A percentile compares a stretch with the other conserved stretches of the same genome.
phyloP scores from a whole-genome alignment of 2,797 vertebrate genomes.

The Semotilus atromaculatus region DNA sequence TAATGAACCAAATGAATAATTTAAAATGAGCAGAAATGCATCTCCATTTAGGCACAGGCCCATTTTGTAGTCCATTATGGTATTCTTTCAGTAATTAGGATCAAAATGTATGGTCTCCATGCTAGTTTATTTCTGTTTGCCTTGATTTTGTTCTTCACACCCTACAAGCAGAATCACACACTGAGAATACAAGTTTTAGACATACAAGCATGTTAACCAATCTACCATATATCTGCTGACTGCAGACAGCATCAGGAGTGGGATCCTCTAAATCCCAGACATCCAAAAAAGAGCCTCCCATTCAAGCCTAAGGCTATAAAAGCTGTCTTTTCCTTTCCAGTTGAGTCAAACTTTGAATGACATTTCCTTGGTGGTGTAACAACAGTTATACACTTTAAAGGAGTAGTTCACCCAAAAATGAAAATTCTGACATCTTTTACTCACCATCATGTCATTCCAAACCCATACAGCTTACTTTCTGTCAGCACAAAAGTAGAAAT shows the following conservation, averaged over 20 bases:
- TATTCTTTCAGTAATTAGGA: slow-evolving; percentile 29
- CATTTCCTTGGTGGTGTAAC: slow-evolving; percentile 7
- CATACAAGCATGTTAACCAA: not conserved
- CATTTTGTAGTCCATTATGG: slow-evolving; percentile 2
- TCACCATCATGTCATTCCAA: not conserved
- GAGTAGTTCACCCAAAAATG: not conserved
- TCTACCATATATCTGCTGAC: slow-evolving; percentile 10
- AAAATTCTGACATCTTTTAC: slow-evolving; percentile 26
- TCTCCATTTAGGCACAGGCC: slow-evolving; percentile 9
- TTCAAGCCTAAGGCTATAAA: slow-evolving; percentile 35
- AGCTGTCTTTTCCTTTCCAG: slow-evolving; percentile 27
- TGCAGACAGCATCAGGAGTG: slow-evolving; percentile 29
- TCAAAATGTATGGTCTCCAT: not conserved
- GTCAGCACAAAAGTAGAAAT: not conserved
- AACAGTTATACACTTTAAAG: slow-evolving; percentile 11
- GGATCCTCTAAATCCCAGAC: slow-evolving; percentile 33
- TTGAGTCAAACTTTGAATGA: slow-evolving; percentile 31
- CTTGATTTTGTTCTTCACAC: slow-evolving; percentile 23
- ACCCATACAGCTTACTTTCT: not conserved
- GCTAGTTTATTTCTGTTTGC: slow-evolving; percentile 2
- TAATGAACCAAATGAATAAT: slow-evolving; percentile 24
- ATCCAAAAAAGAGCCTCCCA: slow-evolving; percentile 30
- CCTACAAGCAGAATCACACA: not conserved
- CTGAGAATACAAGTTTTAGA: not conserved
- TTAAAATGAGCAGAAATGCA: slow-evolving; percentile 17